phyloP scores from a whole-genome alignment of 2,797 vertebrate genomes.

The Tympanoctomys barrerae region DNA sequence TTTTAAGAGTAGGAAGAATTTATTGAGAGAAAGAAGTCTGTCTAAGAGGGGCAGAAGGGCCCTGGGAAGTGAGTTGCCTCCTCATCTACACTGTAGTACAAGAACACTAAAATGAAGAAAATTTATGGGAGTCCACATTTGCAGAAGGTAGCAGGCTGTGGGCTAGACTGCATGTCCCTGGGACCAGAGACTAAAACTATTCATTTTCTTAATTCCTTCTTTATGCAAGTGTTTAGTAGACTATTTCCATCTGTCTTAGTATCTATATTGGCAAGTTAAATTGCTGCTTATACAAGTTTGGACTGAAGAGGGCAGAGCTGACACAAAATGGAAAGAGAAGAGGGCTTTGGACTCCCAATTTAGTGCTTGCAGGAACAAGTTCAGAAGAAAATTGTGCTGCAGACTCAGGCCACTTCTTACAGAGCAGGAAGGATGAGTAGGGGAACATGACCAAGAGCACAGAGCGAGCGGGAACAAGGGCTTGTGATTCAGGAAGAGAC shows the following conservation, averaged over 20 bases:
- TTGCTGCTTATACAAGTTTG: background rate
- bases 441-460: background rate
- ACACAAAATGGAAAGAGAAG: slow-evolving; percentile 40
- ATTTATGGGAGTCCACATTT: background rate
- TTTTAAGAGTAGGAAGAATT: too few species aligned
- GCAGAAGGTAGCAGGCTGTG: background rate
- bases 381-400: slow-evolving; percentile 2
- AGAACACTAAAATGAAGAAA: slow-evolving; percentile 17
- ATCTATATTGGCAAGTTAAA: slow-evolving; percentile 38
- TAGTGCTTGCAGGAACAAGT: background rate
- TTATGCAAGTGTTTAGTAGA: background rate
- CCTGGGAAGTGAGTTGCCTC: too few species aligned
- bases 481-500: background rate
- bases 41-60: too few species aligned
- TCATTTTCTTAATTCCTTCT: slow-evolving; percentile 66
- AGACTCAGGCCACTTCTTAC: background rate
- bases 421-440: slow-evolving; percentile 42
- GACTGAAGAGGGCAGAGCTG: background rate
- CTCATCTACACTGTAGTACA: background rate
- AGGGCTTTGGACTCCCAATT: slow-evolving; percentile 29
- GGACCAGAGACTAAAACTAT: slow-evolving; percentile 5
- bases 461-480: background rate
- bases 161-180: slow-evolving; percentile 32
- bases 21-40: too few species aligned
- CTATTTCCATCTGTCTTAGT: slow-evolving; percentile 32